Conservation (phyloP, 2,113 vertebrate genomes). For the Leptobrachium ailaonicum region DNA sequence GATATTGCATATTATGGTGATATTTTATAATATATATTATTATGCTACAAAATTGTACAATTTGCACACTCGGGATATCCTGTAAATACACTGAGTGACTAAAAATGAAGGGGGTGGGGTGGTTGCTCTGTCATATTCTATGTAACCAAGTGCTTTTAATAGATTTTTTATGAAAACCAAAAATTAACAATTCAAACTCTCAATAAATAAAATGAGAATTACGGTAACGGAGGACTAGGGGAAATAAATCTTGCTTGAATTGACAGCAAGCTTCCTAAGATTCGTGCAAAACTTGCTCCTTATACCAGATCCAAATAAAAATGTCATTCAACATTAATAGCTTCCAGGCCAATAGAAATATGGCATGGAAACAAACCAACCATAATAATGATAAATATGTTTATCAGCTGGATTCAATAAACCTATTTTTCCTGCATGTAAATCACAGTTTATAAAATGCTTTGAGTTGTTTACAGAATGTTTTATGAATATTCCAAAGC, state of each 20-base stretch:
- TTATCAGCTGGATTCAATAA: not conserved
- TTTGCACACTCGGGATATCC: too few species aligned
- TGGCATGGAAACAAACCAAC: not conserved
- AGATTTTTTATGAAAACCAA: too few species aligned
- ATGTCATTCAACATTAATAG: conserved; percentile 9
- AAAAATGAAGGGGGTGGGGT: too few species aligned
- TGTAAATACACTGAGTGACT: too few species aligned
- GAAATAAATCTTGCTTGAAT: not conserved
- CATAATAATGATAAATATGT: conserved; percentile 21
- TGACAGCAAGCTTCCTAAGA: not conserved
- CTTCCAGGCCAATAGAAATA: not conserved
- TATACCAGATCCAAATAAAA: not conserved
- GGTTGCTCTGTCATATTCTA: too few species aligned
- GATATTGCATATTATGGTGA: too few species aligned
- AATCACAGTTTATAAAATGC: not conserved
- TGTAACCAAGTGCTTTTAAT: too few species aligned
- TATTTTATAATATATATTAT: too few species aligned
- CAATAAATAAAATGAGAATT: not conserved
- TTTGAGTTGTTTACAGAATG: not conserved
- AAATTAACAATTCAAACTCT: too few species aligned
- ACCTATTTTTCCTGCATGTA: not conserved
- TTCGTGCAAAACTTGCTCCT: not conserved
- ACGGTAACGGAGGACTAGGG: not conserved
- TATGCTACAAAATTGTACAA: too few species aligned
- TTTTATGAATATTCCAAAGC: not conserved